A percentile compares a stretch with the other conserved stretches of the same genome.
These are phyloP conservation scores for Porites divaricata DNA, from an alignment of 92 coral and sea anemone species.

Conservation along the genomic window DNA sequence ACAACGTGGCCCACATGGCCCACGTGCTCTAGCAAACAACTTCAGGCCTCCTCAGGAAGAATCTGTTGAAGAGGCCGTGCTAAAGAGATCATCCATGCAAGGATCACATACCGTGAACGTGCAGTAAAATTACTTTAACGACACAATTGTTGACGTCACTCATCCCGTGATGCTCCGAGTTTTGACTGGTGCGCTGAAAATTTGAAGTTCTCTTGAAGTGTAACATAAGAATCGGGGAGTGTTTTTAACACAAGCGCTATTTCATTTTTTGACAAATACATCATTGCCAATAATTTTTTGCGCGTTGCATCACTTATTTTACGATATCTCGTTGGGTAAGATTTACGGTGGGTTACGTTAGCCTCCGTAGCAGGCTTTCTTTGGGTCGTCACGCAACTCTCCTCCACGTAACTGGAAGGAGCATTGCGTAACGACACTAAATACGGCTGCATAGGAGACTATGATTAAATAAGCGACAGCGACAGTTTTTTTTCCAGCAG, in stretches of 20 bases:
- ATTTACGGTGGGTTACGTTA: neutral
- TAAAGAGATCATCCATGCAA: slow-evolving; percentile 72
- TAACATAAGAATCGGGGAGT: neutral
- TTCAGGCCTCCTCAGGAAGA: slow-evolving; percentile 46
- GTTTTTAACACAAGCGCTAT: neutral
- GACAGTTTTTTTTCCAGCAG: neutral
- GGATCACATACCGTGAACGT: slow-evolving; percentile 21
- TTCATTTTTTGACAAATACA: neutral
- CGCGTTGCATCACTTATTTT: neutral
- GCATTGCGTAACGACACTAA: no score
- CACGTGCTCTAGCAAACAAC: neutral
- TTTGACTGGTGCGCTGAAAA: no score
- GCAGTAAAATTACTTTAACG: slow-evolving; percentile 19
- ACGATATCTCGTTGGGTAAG: neutral
- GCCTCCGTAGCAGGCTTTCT: no score
- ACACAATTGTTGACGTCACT: slow-evolving; percentile 26
- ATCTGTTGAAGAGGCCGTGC: slow-evolving; percentile 88
- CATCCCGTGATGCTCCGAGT: neutral
- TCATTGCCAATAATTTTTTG: neutral
- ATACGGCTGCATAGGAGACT: no score
- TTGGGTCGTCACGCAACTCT: no score
- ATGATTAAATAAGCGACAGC: neutral
- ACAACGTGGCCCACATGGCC: no score
- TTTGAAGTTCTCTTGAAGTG: neutral
- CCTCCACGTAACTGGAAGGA: no score